Conservation (phyloP, 2,888 invertebrate genomes). For the Antheraea assamensis region DNA sequence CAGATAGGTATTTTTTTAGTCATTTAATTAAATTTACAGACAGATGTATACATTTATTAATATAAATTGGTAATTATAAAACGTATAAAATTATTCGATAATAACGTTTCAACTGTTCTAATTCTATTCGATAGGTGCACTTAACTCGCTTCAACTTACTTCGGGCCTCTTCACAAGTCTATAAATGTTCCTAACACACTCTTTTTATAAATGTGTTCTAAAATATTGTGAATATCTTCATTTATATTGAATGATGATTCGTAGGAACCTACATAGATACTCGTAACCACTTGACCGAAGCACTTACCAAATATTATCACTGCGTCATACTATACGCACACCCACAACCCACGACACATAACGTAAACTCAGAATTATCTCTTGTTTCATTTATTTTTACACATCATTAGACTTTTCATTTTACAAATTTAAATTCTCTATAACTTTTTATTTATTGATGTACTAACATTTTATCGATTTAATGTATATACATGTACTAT, state of each 20-base stretch:
- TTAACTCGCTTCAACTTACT: neutral
- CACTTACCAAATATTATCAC: neutral
- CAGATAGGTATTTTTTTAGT: too few species aligned
- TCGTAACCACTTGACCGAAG: neutral
- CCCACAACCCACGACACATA: neutral
- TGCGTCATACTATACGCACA: neutral
- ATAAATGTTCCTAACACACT: neutral
- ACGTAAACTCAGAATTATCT: neutral
- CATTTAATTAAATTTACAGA: too few species aligned
- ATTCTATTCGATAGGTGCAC: too few species aligned
- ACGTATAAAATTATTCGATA: too few species aligned
- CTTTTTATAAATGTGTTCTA: neutral
- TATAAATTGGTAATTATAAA: too few species aligned
- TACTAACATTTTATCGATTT: too few species aligned
- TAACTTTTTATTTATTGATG: too few species aligned
- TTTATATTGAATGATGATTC: neutral
- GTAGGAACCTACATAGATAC: neutral
- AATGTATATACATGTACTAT: too few species aligned
- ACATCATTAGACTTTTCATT: neutral
- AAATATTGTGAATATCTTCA: neutral
- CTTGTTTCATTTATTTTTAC: neutral
- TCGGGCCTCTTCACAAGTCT: neutral
- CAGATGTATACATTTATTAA: too few species aligned
- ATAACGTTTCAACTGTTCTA: too few species aligned
- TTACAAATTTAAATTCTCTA: too few species aligned